Conservation (phyloP, 2,888 invertebrate species). For the Melanostoma mellinum region DNA sequence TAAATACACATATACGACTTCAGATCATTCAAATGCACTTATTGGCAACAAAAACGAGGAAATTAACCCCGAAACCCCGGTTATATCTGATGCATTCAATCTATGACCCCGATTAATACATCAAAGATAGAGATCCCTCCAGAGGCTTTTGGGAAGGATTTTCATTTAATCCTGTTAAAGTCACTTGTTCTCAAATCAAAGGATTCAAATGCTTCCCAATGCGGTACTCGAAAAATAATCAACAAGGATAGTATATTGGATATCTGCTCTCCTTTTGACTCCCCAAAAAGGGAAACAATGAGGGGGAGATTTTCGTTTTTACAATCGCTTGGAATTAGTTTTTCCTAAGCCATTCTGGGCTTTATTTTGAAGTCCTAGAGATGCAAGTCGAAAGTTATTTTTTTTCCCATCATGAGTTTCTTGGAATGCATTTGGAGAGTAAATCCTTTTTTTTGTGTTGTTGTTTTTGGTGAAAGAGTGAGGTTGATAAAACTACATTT, state of each 20-base stretch:
- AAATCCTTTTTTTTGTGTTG: background rate
- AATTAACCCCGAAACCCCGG: slow-evolving; percentile 55
- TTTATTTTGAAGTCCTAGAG: background rate
- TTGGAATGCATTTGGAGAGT: slow-evolving; percentile 30
- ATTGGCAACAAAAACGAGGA: slow-evolving; percentile 45
- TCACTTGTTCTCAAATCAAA: slow-evolving; percentile 51
- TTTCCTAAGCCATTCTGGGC: slow-evolving; percentile 6
- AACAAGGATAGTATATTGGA: slow-evolving; percentile 58
- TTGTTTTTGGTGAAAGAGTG: background rate
- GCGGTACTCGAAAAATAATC: slow-evolving; percentile 64
- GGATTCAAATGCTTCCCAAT: slow-evolving; percentile 45
- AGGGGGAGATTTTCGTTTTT: slow-evolving; percentile 25
- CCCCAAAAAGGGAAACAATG: slow-evolving; percentile 45
- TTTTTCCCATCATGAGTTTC: slow-evolving; percentile 11
- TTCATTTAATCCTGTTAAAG: slow-evolving; percentile 50
- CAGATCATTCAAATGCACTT: slow-evolving; percentile 43
- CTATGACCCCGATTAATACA: slow-evolving; percentile 67
- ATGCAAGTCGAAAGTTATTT: background rate
- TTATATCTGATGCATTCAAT: slow-evolving; percentile 48
- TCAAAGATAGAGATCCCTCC: slow-evolving; percentile 38
- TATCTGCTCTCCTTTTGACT: slow-evolving; percentile 56
- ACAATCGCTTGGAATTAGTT: slow-evolving; percentile 65
- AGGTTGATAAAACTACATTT: slow-evolving; percentile 33
- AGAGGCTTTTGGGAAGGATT: slow-evolving; percentile 38
- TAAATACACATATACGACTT: slow-evolving; percentile 1